Conservation (phyloP, 2,888 invertebrate genomes). For the Hypena proboscidalis region DNA sequence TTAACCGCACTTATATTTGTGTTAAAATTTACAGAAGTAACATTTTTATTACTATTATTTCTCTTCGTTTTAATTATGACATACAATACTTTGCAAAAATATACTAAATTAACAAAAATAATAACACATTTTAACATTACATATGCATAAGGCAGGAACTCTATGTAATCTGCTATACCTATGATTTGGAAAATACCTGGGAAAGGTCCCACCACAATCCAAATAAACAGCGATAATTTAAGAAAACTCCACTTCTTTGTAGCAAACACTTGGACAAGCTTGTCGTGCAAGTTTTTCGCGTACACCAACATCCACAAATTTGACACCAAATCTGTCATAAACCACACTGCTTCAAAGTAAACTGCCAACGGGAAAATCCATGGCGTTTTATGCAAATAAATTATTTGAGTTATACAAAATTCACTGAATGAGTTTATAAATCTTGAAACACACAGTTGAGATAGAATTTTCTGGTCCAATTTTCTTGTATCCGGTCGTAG, state of each 20-base stretch:
- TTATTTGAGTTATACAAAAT: too few species aligned
- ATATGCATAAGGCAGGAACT: constrained; percentile 16
- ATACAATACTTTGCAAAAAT: neutral
- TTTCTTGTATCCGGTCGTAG: too few species aligned
- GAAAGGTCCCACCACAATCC: neutral
- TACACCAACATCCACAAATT: neutral
- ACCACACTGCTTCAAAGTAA: neutral
- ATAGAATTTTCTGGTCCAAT: too few species aligned
- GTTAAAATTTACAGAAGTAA: too few species aligned
- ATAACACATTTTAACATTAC: neutral
- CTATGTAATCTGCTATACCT: constrained; percentile 31
- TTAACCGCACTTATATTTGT: too few species aligned
- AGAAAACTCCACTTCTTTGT: neutral
- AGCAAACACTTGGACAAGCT: neutral
- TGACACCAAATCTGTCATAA: neutral
- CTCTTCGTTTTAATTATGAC: neutral
- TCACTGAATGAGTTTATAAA: too few species aligned
- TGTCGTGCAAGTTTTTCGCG: neutral
- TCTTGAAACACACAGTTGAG: too few species aligned
- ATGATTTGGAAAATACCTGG: constrained; percentile 33
- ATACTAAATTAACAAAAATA: neutral
- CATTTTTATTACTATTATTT: neutral
- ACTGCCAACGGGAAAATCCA: neutral
- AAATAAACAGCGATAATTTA: neutral
- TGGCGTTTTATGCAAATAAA: neutral